Evolutionary conservation across 2,888 invertebrate genomes (phyloP).

Genomic region (Druceiella hillmani): DNA sequence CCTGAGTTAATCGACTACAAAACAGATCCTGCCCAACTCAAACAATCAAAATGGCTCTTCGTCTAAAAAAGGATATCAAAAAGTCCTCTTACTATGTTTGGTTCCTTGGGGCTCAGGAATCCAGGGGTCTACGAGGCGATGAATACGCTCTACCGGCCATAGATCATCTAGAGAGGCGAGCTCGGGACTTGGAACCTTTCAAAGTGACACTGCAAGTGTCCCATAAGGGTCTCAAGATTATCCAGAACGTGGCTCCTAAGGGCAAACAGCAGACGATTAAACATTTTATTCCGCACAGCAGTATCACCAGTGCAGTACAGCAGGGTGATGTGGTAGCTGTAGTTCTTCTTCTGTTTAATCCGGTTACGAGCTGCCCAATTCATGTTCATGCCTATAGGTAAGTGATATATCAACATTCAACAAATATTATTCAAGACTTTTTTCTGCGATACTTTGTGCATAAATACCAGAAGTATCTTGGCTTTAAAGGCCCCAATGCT

Average conservation of each 20-base stretch:
- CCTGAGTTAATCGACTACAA: no score
- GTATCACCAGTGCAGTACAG: conserved; percentile 86
- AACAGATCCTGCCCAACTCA: conserved; percentile 43
- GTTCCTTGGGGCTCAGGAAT: conserved; percentile 95
- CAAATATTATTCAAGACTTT: no score
- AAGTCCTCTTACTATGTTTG: conserved; percentile 89
- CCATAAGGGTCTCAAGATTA: conserved; percentile 90
- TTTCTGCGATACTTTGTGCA: no score
- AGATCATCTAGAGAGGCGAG: conserved; percentile 76
- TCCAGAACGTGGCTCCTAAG: conserved; percentile 64
- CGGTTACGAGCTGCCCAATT: conserved; percentile 88
- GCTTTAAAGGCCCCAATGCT: no score
- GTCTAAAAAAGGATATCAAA: conserved; percentile 80
- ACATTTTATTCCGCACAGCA: conserved; percentile 91
- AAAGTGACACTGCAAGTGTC: conserved; percentile 88
- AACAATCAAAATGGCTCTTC: conserved; percentile 62
- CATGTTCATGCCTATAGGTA: conserved; percentile 90
- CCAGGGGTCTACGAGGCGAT: conserved; percentile 79
- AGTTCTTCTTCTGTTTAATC: conserved; percentile 89
- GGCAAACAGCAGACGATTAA: conserved; percentile 69
- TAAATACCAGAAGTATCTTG: no score
- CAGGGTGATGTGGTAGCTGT: conserved; percentile 92
- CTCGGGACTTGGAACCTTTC: conserved; percentile 80
- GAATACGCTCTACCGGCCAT: conserved; percentile 84
- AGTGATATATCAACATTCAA: conserved; percentile 12